phyloP scores from a whole-genome alignment of 2,888 invertebrate species.

The Erebia aethiops region DNA sequence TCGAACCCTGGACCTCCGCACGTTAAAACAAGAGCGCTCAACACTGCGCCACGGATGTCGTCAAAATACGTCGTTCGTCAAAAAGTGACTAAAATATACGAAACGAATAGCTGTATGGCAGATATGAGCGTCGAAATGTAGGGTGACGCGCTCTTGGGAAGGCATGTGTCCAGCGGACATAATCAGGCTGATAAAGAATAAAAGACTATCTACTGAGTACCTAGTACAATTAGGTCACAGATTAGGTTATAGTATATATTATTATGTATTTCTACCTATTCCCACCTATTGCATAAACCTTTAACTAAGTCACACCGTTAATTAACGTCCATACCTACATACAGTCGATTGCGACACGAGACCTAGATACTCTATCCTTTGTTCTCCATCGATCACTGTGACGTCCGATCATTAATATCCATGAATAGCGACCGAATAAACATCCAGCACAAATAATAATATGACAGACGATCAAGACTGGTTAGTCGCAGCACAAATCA shows the following conservation, averaged over 20 bases:
- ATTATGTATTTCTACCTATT: not conserved
- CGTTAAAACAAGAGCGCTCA: too few species aligned
- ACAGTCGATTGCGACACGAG: slow-evolving; percentile 34
- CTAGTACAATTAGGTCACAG: not conserved
- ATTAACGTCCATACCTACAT: slow-evolving; percentile 31
- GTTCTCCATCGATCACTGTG: slow-evolving; percentile 43
- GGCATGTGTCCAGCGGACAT: too few species aligned
- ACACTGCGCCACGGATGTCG: too few species aligned
- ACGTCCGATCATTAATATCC: slow-evolving; percentile 44
- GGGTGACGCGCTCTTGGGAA: too few species aligned
- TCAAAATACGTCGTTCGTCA: too few species aligned
- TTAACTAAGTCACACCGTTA: slow-evolving; percentile 28
- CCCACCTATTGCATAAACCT: not conserved
- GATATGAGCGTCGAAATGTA: too few species aligned
- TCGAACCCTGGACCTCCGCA: too few species aligned
- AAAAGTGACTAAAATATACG: too few species aligned
- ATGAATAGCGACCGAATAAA: slow-evolving; percentile 43
- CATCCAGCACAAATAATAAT: slow-evolving; percentile 38
- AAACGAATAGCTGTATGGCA: too few species aligned
- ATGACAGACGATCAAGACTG: slow-evolving; percentile 11
- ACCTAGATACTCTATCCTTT: slow-evolving; percentile 42
- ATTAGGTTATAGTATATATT: too few species aligned
- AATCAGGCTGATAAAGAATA: too few species aligned
- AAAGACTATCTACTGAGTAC: too few species aligned
- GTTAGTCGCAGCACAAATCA: slow-evolving; percentile 5